A percentile compares a stretch with the other conserved stretches of the same genome.
These are phyloP conservation scores for Schizaphis graminum DNA, from an alignment of 2,888 invertebrate genomes.

Conservation along the genomic window DNA sequence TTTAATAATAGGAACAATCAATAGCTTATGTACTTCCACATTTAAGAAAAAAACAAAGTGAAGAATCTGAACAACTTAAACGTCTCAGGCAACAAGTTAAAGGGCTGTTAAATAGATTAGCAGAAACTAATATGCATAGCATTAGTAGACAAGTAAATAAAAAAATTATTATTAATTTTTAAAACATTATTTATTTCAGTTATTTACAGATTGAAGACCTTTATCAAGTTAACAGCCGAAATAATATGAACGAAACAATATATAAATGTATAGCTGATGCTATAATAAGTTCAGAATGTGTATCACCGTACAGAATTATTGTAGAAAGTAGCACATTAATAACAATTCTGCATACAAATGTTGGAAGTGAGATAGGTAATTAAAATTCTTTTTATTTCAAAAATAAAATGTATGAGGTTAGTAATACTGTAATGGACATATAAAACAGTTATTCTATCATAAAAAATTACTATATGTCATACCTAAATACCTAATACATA, in stretches of 20 bases:
- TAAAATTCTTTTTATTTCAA: background rate
- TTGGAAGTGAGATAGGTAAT: slow-evolving; percentile 88
- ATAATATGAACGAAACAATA: slow-evolving; percentile 85
- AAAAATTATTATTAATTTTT: background rate
- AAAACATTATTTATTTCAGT: background rate
- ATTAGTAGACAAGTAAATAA: slow-evolving; percentile 76
- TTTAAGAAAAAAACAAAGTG: slow-evolving; percentile 74
- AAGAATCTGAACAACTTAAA: slow-evolving; percentile 75
- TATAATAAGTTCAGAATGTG: slow-evolving; percentile 74
- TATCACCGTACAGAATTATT: slow-evolving; percentile 81
- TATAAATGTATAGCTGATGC: slow-evolving; percentile 80
- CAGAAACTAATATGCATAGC: slow-evolving; percentile 89
- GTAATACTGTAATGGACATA: background rate
- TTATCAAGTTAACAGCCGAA: slow-evolving; percentile 84
- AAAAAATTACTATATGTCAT: background rate
- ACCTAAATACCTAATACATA: too few species aligned
- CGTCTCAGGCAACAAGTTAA: slow-evolving; percentile 86
- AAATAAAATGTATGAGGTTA: background rate
- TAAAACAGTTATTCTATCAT: background rate
- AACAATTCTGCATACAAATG: slow-evolving; percentile 87
- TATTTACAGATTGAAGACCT: slow-evolving; percentile 80
- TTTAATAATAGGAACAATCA: slow-evolving; percentile 50
- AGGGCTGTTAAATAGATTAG: slow-evolving; percentile 87
- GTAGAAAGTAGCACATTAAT: slow-evolving; percentile 89
- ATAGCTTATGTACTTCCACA: slow-evolving; percentile 84